Evolutionary conservation across 2,888 invertebrate genomes (phyloP).

Genomic region (Synergus japonicus): DNA sequence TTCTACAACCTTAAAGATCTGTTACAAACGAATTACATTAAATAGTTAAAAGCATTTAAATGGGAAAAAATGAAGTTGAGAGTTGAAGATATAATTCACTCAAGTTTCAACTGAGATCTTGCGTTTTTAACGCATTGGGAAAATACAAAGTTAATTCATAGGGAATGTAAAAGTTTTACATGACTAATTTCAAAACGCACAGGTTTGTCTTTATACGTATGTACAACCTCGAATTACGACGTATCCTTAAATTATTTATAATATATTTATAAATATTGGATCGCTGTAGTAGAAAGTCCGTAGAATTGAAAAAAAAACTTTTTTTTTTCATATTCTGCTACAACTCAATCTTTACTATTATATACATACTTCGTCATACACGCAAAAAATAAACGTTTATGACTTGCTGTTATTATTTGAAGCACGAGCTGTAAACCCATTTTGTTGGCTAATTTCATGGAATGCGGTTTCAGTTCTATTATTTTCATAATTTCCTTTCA

Average conservation of each 20-base stretch:
- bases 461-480: not conserved
- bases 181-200: slow-evolving; percentile 16
- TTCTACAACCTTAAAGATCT: too few relatives aligned
- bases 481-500: not conserved
- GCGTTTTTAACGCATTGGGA: not conserved
- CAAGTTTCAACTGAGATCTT: not conserved
- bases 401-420: not conserved
- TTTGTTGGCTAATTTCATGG: too few relatives aligned
- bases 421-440: not conserved
- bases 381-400: not conserved
- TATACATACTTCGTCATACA: not conserved
- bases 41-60: not conserved
- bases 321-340: not conserved
- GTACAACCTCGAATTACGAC: slow-evolving; percentile 6
- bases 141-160: slow-evolving; percentile 9
- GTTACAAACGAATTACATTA: not conserved
- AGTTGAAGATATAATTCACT: not conserved
- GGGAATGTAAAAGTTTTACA: slow-evolving; percentile 30
- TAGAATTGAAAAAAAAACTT: not conserved
- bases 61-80: not conserved
- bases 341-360: not conserved
- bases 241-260: not conserved
- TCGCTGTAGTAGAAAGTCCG: not conserved
- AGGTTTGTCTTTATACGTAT: slow-evolving; percentile 24
- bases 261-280: not conserved